Base-by-base conservation (phyloP, 2,888 invertebrate species). In the Pristionchus entomophagus region DNA sequence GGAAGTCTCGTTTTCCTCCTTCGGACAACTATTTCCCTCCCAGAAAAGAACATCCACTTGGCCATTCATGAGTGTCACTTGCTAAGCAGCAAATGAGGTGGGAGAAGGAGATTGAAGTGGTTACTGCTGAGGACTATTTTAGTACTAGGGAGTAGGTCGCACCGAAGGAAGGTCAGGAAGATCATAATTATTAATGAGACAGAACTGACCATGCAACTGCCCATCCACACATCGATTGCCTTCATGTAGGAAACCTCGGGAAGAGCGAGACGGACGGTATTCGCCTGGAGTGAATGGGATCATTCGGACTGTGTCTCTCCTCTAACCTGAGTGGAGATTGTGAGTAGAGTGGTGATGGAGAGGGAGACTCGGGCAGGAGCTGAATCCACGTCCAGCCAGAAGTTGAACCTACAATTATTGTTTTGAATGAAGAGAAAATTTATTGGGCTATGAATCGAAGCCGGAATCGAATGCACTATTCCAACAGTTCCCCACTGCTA, bases 181-280 rank as follows among this genome's bases (percentile, higher is more conserved):
- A 78, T 51, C 5, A 26, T 0, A 78, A 45, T 56, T n/a, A n/a
- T n/a, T n/a, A n/a, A n/a, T 19, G 10, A 26, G 59, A 59, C 4
- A 26, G 59, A n/a, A 82, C 88, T 81, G 86, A 91, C 89, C 90
- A 92, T 90, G 87, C 94, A 94, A 29, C 93, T 92, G 22, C 94
- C 94, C 92, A 94, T 93, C 94, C 94, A 94, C 10, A 94, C 93
- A 87, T 94, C 93, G 80, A 94, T 93, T 10, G 93, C 93, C 87
- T 93, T 91, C 53, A 92, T 90, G 89, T 94, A 94, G 87, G 94
- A 94, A 62, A 92, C 92, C 84, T 93, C 93, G 14, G 93, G 93
- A 41, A 93, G 86, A 1, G 92, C 91, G 10, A 93, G 86, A 82
- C 93, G 93, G n/a, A 93, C 93, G 0, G 93, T 92, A 86, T 93